A percentile compares a stretch with the other conserved stretches of the same genome.
These are phyloP conservation scores for Picus viridis DNA, from an alignment of 2,797 vertebrate genomes.

Conservation along the genomic window DNA sequence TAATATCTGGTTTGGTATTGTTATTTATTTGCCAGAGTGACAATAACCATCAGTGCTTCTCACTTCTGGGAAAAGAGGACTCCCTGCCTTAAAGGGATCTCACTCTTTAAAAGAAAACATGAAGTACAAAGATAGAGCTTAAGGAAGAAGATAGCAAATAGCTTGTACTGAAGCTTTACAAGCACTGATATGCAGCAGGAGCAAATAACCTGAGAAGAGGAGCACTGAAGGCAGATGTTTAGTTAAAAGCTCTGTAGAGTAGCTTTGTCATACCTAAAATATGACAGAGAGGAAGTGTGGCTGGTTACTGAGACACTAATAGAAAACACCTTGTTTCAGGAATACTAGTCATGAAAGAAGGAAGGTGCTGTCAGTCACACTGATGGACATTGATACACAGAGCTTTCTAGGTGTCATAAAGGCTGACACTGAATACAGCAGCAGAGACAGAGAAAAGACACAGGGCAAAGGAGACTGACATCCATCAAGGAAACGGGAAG, in stretches of 20 bases:
- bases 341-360: background rate
- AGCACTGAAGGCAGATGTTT: background rate
- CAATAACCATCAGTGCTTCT: background rate
- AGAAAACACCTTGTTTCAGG: background rate
- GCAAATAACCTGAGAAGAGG: background rate
- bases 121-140: background rate
- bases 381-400: background rate
- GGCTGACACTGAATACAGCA: background rate
- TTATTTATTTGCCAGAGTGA: background rate
- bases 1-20: background rate
- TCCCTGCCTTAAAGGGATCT: background rate
- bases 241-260: background rate
- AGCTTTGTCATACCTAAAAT: background rate
- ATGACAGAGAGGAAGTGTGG: background rate
- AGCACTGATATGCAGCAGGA: background rate
- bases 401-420: background rate
- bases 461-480: background rate
- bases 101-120: background rate
- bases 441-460: background rate
- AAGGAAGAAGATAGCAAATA: background rate
- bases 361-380: background rate
- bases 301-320: background rate
- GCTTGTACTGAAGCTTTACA: background rate
- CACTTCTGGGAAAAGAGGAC: background rate
- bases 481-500: background rate